Evolutionary conservation across 2,888 invertebrate species (phyloP), one percentile per base, ranked within the genome.

Genomic region (Callimorpha dominula): DNA sequence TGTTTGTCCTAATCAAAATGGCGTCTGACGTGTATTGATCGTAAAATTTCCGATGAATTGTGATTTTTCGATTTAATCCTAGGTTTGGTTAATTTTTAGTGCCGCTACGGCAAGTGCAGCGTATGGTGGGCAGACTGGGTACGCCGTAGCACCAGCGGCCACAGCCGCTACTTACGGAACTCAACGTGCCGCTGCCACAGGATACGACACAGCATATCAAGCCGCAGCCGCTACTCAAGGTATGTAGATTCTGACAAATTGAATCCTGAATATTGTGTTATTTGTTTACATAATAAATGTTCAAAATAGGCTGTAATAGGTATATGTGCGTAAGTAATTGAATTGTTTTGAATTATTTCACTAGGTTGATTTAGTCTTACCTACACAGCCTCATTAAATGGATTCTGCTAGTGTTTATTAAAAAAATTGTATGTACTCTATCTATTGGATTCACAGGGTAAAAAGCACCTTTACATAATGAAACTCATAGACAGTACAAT

Each of bases 141-240:
- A 98, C 96, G 98, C 97, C 81, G 98, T 98, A 94, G 97, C 97
- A 74, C 97, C 97, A 64, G 97, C 98, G 79, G 97, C 98, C 43
- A 97, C 98, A 63, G 98, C 98, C 76, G 97, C 98, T 68, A 97
- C 98, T 69, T 98, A 98, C 93, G 97, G 97, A 78, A 97, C 98
- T 65, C 98, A 98, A 89, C 96, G 98, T 79, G 97, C 97, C 76
- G 97, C 98, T 54, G 97, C 97, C 67, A 97, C 98, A 70, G 98
- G 97, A 74, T 98, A 98, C 96, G 98, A 98, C 90, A 97, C 97
- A 81, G 98, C 98, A 65, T 97, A 97, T 86, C 98, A 98, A 87
- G 97, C 98, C 73, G 97, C 97, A 78, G 97, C 97, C 42, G 97
- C 98, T 60, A 97, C 97, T 73, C 97, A 97, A 92, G 97, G 97